Evolutionary conservation across 2,113 vertebrate genomes (phyloP), one percentile per base, ranked within the genome.

Genomic region (Noctilio leporinus): DNA sequence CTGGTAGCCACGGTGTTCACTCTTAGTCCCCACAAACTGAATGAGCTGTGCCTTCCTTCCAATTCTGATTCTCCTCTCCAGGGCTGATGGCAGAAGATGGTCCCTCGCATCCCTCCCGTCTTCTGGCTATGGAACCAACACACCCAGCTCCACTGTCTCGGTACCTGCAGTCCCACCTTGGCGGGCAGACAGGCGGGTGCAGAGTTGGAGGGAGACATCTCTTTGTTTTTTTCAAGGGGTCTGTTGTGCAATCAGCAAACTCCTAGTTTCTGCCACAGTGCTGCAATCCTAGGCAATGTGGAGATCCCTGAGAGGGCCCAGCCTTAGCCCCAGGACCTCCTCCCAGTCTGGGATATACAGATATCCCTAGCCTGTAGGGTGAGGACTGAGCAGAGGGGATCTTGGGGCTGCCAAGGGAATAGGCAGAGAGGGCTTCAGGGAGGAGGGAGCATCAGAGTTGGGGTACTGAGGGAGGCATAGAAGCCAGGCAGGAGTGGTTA

Each of bases 121-220:
- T 20, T 99, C 99, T 51, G 99, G 99, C 98, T 99, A 99, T 97
- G 99, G 99, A 93, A 99, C 99, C 97, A 99, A 99, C 96, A 99
- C 99, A 0, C 99, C 99, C 83, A 99, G 99, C 97, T 99, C 99
- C 97, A 99, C 99, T 0, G 98, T 99, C 95, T 99, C 99, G 86
- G 99, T 99, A 99, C 51, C 55, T 30, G n/a, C 19, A 40, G 93
- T 65, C 69, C 65, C n/a, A 22, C 35, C 49, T 43, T 15, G 67
- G 55, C 16, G 69, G 0, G 62, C 51, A 17, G 3, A 40, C 78
- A n/a, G 89, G n/a, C 33, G 16, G 90, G 89, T 83, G 82, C 75
- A 0, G 0, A 3, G 80, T 9, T 15, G 57, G 6, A 4, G 11
- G 0, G 38, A 33, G 57, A 75, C 33, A 19, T 3, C 7, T 53